Evolutionary conservation across 2,113 vertebrate genomes (phyloP), one percentile per base, ranked within the genome.

Genomic region (Coptodon bakossiorum): DNA sequence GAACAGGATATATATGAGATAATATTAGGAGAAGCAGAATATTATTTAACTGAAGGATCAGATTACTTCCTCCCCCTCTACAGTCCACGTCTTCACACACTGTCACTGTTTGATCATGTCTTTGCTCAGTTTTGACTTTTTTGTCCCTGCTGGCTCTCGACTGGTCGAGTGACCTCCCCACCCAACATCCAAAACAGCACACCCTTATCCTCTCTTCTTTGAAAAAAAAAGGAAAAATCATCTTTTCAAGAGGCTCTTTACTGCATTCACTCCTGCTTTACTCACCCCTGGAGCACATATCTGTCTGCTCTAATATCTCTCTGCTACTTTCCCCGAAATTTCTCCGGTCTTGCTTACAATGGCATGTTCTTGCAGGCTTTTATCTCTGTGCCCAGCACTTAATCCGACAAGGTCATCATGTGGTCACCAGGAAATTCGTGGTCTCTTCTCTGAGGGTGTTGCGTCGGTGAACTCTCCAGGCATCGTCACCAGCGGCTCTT

Each of bases 111-210:
- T 57, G 54, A n/a, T 31, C 11, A 3, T 54, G 48, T 73, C 31
- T 76, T 80, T 13, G n/a, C 34, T 80, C 61, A 12, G 29, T 9
- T 57, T 68, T 13, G 7, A 16, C 79, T 6, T 3, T 50, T 73
- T n/a, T 27, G 29, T 27, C 54, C 38, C 76, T 34, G 53, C 87
- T 80, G 83, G 78, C 45, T 61, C 88, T 86, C 82, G 12, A 17
- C 63, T 83, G 56, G 56, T 16, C 13, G 31, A 78, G 13, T 91
- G 90, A 94, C 94, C 89, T 93, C 88, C 80, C 63, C 86, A 4
- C 56, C 14, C 59, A 22, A 10, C 14, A n/a, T 71, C 40, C 52
- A 5, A 56, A 87, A 80, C 83, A 56, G 11, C 66, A 61, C 0
- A 19, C 52, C 6, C 57, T 85, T 50, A 81, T 84, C 54, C 5